Percentiles rank a stretch among this genome's conserved stretches.
Conservation (phyloP, 2,797 vertebrate species). For the Siniperca undulata region DNA sequence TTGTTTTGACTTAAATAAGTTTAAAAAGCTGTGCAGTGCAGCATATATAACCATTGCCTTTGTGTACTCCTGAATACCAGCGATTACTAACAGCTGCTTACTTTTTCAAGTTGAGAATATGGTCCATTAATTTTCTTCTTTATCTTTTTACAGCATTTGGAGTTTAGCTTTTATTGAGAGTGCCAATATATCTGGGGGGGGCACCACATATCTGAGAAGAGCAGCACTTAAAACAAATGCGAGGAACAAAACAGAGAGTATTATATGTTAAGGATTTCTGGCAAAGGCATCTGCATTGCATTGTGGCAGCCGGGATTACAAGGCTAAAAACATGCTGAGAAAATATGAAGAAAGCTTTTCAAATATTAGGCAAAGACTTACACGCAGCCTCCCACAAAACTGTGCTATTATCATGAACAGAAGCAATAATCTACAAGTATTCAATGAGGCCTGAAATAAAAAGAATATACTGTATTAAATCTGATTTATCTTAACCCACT, state of each 20-base stretch:
- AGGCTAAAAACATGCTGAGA: constrained; percentile 40
- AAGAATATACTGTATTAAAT: constrained; percentile 46
- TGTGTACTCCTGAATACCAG: constrained; percentile 40
- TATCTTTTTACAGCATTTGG: constrained; percentile 38
- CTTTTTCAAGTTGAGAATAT: constrained; percentile 23
- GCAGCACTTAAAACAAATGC: constrained; percentile 46
- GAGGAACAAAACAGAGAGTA: constrained; percentile 27
- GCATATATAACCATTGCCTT: constrained; percentile 18
- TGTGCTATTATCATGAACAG: constrained; percentile 38
- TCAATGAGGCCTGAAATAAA: constrained; percentile 53
- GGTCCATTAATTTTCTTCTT: constrained; percentile 49
- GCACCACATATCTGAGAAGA: constrained; percentile 38
- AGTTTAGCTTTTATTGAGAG: constrained; percentile 35
- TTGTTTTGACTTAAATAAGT: constrained; percentile 50
- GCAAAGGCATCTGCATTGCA: constrained; percentile 27
- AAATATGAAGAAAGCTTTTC: constrained; percentile 50
- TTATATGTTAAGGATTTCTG: constrained; percentile 47
- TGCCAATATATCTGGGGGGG: constrained; percentile 41
- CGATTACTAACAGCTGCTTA: constrained; percentile 44
- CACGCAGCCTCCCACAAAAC: constrained; percentile 28
- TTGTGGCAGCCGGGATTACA: constrained; percentile 43
- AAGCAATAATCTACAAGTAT: constrained; percentile 48
- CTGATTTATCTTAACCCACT: constrained; percentile 47
- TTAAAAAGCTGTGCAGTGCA: constrained; percentile 48
- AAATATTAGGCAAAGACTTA: constrained; percentile 60